A percentile compares a stretch with the other conserved stretches of the same genome.
Evolutionary conservation across 2,797 vertebrate genomes (phyloP).

Genomic region (Coccyzus lansbergi): DNA sequence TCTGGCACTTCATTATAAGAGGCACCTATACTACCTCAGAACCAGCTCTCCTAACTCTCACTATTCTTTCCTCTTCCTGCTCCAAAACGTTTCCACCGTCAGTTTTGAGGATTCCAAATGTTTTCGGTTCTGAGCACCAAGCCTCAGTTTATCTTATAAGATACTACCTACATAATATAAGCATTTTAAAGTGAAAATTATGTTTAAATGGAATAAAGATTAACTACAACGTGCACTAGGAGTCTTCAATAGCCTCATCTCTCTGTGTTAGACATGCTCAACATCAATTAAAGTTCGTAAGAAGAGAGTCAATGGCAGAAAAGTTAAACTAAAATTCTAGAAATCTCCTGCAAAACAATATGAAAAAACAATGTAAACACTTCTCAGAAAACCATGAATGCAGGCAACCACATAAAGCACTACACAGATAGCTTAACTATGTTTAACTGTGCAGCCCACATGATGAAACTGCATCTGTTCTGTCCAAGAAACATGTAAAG

Average conservation of each 20-base stretch:
- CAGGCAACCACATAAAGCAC: background rate
- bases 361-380: background rate
- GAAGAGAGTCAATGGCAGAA: background rate
- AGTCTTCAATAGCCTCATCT: background rate
- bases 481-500: background rate
- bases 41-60: background rate
- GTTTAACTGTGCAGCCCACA: background rate
- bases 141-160: background rate
- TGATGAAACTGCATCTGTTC: background rate
- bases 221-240: background rate
- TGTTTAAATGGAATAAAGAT: background rate
- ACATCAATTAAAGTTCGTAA: background rate
- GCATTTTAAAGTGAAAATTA: background rate
- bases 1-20: background rate
- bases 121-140: background rate
- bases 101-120: background rate
- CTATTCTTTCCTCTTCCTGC: background rate
- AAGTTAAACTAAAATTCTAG: background rate
- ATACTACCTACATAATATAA: background rate
- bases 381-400: background rate
- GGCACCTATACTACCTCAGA: background rate
- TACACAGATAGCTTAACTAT: background rate
- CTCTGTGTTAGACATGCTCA: background rate
- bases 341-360: background rate
- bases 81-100: background rate